Base-by-base conservation (phyloP, 1,140 invertebrate species). In the Panonychus citri region DNA sequence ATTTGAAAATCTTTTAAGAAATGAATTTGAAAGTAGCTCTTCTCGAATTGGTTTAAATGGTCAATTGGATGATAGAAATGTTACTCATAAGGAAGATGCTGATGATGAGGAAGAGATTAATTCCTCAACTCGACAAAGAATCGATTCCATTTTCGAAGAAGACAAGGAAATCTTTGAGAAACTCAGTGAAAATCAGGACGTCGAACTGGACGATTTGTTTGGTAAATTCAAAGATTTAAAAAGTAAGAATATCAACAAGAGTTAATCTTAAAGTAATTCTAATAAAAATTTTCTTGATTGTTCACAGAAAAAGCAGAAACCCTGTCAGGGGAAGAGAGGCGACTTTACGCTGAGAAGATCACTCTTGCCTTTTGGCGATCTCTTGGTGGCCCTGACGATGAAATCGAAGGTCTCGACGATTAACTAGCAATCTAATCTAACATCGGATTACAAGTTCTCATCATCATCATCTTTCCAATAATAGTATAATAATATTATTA, bases 321-420 rank as follows among this genome's bases (percentile, higher is more conserved):
- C 17, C 63, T 85, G 58, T 75, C 77, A 25, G 67, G 68, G 13
- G 75, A 75, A 48, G 73, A 83, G 65, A 75, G 81, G 57, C 77
- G 78, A 66, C 72, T 73, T 56, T 81, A 77, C 68, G 82, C 82
- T 19, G 81, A 85, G 68, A 74, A 83, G 60, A 68, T 70, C 57
- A 81, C 82, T 0, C 74, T 79, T 57, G 77, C 79, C 26, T 85
- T 85, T 67, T 84, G 81, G 81, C 76, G 76, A 64, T 79, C 81
- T 1, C 79, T 84, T 61, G 81, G 80, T 34, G 81, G 81, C 42
- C 77, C 81, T 69, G 76, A 79, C 48, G 76, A 81, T 59, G 82
- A 84, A 70, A 70, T 81, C 52, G 69, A 68, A 52, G 69, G 68
- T 57, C 57, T 71, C 17, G 57, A 57, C 15, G 43, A 46, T 46